Evolutionary conservation across 2,797 vertebrate species (phyloP).

Genomic region (Phalloptychus januarius): DNA sequence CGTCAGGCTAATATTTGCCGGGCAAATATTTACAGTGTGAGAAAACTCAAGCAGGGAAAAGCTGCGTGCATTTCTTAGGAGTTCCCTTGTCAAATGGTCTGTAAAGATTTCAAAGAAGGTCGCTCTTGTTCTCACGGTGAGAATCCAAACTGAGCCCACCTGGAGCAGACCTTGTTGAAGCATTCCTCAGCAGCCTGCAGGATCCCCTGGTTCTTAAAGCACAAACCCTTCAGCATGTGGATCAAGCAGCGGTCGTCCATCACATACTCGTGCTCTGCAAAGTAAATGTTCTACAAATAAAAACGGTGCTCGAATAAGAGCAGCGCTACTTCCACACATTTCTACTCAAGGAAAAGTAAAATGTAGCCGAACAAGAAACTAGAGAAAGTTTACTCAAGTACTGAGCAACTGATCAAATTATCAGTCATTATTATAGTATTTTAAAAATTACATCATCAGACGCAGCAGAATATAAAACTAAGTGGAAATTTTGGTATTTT

Average conservation of each 20-base stretch:
- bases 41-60: not conserved
- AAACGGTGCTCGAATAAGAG: too few species aligned
- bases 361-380: too few species aligned
- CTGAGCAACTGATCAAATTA: too few species aligned
- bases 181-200: slow-evolving; percentile 79
- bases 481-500: too few species aligned
- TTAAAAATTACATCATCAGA: too few species aligned
- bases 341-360: too few species aligned
- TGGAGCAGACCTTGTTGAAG: slow-evolving; percentile 76
- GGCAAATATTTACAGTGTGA: slow-evolving; percentile 22
- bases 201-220: slow-evolving; percentile 82
- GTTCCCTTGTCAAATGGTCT: not conserved
- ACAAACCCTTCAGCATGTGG: slow-evolving; percentile 84
- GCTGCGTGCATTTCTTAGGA: not conserved
- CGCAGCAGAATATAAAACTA: too few species aligned
- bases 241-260: slow-evolving; percentile 82
- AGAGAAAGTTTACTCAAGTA: too few species aligned
- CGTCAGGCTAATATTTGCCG: slow-evolving; percentile 1
- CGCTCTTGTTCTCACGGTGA: not conserved
- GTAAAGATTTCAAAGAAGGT: not conserved
- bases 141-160: slow-evolving; percentile 43
- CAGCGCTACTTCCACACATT: too few species aligned
- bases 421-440: too few species aligned
- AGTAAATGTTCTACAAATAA: not conserved
- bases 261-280: slow-evolving; percentile 77